These are phyloP conservation scores for Anneissia japonica DNA, from an alignment of 35 echinoderm and acorn worm genomes.

Conservation along the genomic window DNA sequence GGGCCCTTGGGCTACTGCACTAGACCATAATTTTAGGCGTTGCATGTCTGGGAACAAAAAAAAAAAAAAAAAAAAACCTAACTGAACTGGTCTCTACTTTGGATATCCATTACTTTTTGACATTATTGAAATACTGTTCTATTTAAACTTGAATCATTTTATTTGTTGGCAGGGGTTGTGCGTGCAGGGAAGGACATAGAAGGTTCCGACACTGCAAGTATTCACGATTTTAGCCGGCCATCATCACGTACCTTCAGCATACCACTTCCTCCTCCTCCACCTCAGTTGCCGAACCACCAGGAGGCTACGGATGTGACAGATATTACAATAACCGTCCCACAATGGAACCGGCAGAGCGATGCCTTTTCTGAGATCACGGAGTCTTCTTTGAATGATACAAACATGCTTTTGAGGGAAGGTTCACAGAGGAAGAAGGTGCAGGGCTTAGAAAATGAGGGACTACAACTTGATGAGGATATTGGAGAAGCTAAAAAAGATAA, in stretches of 20 bases:
- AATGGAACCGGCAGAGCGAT: not conserved
- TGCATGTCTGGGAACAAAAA: too few species aligned
- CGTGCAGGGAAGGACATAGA: not conserved
- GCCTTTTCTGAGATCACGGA: not conserved
- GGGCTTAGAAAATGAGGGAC: not conserved
- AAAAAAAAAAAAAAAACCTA: too few species aligned
- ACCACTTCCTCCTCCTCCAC: not conserved
- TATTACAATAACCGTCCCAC: not conserved
- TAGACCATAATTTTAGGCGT: too few species aligned
- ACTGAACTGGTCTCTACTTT: too few species aligned
- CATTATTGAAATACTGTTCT: too few species aligned
- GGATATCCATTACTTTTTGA: too few species aligned
- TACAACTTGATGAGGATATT: not conserved
- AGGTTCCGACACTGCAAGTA: not conserved
- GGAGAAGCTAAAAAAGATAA: not conserved
- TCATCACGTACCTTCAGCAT: not conserved
- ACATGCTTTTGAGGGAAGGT: not conserved
- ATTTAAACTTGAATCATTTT: not conserved
- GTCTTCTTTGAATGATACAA: not conserved
- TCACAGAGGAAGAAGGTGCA: not conserved
- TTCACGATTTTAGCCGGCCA: not conserved
- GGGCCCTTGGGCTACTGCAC: too few species aligned
- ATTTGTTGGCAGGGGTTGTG: not conserved
- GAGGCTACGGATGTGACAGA: not conserved
- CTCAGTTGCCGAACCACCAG: not conserved